Conservation (phyloP, 1,140 invertebrate species). For the Steinernema feltiae region DNA sequence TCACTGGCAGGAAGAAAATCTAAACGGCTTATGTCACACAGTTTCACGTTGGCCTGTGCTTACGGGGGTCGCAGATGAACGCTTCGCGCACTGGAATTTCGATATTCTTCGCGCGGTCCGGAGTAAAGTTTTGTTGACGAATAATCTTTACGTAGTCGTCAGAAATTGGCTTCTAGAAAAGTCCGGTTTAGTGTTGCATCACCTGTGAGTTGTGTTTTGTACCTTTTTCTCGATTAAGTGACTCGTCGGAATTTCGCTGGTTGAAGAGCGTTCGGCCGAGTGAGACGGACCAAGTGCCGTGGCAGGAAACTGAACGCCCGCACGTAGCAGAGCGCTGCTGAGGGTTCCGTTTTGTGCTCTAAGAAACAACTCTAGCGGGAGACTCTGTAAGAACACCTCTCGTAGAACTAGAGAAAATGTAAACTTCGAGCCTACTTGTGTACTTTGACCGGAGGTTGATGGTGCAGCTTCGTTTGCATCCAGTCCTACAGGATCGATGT, state of each 20-base stretch:
- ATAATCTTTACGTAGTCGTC: constrained; percentile 40
- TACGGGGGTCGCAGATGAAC: constrained; percentile 32
- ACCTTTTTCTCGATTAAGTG: neutral
- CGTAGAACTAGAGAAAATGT: neutral
- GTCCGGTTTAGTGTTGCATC: neutral
- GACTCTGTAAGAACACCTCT: no score
- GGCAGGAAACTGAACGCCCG: neutral
- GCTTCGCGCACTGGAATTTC: constrained; percentile 36
- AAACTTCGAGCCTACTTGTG: neutral
- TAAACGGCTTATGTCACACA: constrained; percentile 16
- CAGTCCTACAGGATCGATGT: constrained; percentile 4
- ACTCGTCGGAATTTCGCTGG: neutral
- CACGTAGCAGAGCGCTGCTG: neutral
- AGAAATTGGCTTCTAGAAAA: constrained; percentile 27
- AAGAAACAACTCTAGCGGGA: neutral
- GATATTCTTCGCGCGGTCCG: constrained; percentile 25
- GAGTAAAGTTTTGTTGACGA: constrained; percentile 32
- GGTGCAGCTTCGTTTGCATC: neutral
- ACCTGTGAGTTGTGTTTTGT: neutral
- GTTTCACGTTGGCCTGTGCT: neutral
- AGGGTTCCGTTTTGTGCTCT: neutral
- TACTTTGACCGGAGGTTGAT: neutral
- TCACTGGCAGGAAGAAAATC: constrained; percentile 33
- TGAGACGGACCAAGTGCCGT: neutral
- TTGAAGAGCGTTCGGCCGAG: neutral